phyloP scores from a whole-genome alignment of 2,113 vertebrate genomes.

The Urocolius indicus region DNA sequence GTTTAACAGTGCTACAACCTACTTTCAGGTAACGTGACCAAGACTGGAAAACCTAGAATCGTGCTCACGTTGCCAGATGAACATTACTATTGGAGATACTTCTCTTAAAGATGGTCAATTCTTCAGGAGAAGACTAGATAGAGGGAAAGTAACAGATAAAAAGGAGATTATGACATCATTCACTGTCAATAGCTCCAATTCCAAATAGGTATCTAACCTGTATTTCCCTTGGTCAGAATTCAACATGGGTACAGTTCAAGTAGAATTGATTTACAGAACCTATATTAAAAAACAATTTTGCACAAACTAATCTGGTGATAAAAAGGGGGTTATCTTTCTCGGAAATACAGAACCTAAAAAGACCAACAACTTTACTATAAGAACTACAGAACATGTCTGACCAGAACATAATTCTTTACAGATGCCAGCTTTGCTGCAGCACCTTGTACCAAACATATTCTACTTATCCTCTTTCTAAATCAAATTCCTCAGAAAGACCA shows the following conservation, averaged over 20 bases:
- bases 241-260: neutral
- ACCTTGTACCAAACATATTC: neutral
- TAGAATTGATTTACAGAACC: neutral
- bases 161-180: no score
- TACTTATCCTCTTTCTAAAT: neutral
- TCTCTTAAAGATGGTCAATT: no score
- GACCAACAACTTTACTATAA: neutral
- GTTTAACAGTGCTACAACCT: neutral
- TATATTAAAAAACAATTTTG: neutral
- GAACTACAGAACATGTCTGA: neutral
- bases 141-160: no score
- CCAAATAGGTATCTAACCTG: neutral
- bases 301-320: neutral
- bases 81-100: neutral
- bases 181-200: neutral
- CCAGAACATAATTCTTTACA: neutral
- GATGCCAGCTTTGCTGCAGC: neutral
- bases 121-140: neutral
- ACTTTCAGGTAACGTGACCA: neutral
- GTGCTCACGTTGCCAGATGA: neutral
- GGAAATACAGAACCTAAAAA: neutral
- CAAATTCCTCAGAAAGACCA: neutral
- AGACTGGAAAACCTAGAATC: neutral
- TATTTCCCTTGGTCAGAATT: neutral
- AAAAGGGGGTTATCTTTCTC: neutral